Conservation (phyloP, 1,140 invertebrate genomes). For the Streblospio benedicti region DNA sequence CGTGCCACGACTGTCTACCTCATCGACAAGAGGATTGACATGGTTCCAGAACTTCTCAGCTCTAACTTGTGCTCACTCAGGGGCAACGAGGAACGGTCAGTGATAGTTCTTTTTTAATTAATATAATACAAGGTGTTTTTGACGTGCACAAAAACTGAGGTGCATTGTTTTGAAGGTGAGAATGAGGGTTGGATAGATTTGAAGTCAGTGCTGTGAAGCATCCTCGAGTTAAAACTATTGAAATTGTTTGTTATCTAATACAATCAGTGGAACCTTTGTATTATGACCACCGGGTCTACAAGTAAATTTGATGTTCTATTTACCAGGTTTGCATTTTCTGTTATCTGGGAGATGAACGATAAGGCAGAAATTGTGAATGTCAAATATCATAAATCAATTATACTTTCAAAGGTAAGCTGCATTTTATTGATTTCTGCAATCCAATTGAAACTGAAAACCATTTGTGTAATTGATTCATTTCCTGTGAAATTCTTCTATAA, state of each 20-base stretch:
- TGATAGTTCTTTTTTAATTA: too few species aligned
- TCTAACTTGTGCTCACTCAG: slow-evolving; percentile 51
- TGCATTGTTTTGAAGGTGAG: neutral
- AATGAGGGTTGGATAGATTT: too few species aligned
- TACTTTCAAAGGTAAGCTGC: slow-evolving; percentile 52
- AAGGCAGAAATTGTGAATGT: slow-evolving; percentile 75
- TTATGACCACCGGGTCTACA: too few species aligned
- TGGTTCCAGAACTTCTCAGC: slow-evolving; percentile 50
- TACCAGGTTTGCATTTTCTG: slow-evolving; percentile 49
- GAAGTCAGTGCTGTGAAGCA: too few species aligned
- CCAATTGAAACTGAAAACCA: neutral
- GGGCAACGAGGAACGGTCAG: slow-evolving; percentile 46
- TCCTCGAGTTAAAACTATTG: too few species aligned
- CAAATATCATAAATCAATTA: slow-evolving; percentile 86
- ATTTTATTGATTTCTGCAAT: neutral
- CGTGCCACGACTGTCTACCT: slow-evolving; percentile 49
- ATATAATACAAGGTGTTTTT: neutral
- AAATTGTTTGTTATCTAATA: too few species aligned
- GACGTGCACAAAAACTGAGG: neutral
- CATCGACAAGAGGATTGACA: slow-evolving; percentile 49
- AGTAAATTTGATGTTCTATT: neutral
- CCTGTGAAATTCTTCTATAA: neutral
- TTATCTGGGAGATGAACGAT: slow-evolving; percentile 49
- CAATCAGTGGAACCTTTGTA: too few species aligned
- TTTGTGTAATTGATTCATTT: neutral